A percentile compares a stretch with the other conserved stretches of the same genome.
phyloP scores from a whole-genome alignment of 2,113 vertebrate species.

The Mesitornis unicolor region DNA sequence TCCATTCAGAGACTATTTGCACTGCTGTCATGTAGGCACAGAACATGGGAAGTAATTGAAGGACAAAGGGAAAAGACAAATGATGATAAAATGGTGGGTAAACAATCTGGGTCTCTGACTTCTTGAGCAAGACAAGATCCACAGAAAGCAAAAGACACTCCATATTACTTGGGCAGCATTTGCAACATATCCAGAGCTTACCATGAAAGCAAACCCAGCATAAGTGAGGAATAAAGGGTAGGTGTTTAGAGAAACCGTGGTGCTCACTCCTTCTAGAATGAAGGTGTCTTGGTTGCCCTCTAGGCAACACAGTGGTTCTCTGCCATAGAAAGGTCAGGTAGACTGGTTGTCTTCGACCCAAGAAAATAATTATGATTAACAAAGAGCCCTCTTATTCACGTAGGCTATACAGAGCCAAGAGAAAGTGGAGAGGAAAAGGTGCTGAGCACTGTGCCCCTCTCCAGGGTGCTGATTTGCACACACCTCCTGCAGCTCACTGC shows the following conservation, averaged over 20 bases:
- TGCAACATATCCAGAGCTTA: background rate
- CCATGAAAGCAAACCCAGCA: background rate
- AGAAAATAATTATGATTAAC: background rate
- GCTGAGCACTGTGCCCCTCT: background rate
- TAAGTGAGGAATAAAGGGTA: background rate
- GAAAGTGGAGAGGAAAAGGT: background rate
- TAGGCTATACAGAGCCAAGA: rapidly evolving
- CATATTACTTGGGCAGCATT: background rate
- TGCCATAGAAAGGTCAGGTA: background rate
- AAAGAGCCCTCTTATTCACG: background rate
- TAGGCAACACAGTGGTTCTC: background rate
- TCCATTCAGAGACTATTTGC: background rate
- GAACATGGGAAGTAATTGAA: background rate
- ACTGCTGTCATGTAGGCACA: background rate
- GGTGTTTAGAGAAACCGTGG: background rate
- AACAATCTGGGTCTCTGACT: background rate
- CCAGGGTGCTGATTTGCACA: background rate
- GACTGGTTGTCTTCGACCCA: background rate
- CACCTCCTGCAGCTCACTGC: too few species aligned
- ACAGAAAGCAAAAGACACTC: background rate
- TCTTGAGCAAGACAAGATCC: background rate
- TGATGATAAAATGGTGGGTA: background rate
- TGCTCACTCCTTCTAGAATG: background rate
- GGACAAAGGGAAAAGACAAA: background rate
- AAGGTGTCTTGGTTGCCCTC: background rate